Conservation (phyloP, 1,140 invertebrate species). For the Zaprionus nigranus region DNA sequence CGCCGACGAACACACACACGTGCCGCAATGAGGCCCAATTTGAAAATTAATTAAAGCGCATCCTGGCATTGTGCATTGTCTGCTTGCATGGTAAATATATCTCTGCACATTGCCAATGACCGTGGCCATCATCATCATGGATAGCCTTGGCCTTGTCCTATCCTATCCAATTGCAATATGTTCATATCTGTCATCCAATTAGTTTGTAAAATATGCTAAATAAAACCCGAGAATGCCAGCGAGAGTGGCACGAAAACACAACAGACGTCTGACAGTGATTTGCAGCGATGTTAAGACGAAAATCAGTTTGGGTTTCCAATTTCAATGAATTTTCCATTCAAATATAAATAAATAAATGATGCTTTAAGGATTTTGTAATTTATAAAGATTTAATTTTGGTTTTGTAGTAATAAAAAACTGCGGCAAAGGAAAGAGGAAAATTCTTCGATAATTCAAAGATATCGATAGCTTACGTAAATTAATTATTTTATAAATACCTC, state of each 20-base stretch:
- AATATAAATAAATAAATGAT: too few species aligned
- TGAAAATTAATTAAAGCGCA: slow-evolving; percentile 42
- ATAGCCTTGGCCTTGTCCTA: background rate
- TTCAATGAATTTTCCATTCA: too few species aligned
- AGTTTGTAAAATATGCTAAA: slow-evolving; percentile 7
- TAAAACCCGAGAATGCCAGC: background rate
- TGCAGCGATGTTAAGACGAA: too few species aligned
- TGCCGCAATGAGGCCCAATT: slow-evolving; percentile 24
- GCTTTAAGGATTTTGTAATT: too few species aligned
- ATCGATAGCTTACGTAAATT: too few species aligned
- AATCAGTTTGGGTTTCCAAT: too few species aligned
- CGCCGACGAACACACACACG: background rate
- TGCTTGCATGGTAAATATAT: background rate
- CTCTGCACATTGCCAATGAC: background rate
- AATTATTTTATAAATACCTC: too few species aligned
- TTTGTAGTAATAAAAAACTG: too few species aligned
- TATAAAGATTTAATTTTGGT: too few species aligned
- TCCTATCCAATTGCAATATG: background rate
- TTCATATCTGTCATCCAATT: slow-evolving; percentile 14
- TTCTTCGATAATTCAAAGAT: too few species aligned
- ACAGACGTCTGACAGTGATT: background rate
- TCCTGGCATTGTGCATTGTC: background rate
- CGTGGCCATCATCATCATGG: background rate
- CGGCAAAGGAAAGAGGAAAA: too few species aligned
- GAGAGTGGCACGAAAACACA: background rate